These are phyloP conservation scores for Hetaerina americana DNA, from an alignment of 1,140 invertebrate species.

Conservation along the genomic window DNA sequence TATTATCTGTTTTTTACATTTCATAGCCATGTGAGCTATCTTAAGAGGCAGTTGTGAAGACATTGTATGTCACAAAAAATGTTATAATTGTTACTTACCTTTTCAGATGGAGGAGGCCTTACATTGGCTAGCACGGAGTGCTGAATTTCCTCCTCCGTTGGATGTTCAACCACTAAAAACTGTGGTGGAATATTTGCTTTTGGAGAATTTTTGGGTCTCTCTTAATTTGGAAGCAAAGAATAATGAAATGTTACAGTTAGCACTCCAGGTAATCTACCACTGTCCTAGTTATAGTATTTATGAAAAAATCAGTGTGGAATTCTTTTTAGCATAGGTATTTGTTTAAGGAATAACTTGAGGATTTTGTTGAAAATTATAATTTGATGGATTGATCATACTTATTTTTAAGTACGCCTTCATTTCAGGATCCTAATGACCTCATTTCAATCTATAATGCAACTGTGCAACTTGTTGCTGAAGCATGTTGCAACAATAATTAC, in stretches of 20 bases:
- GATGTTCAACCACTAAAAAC: not conserved
- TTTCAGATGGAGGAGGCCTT: not conserved
- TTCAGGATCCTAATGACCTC: not conserved
- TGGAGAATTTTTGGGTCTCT: not conserved
- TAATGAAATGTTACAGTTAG: not conserved
- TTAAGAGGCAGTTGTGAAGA: too few species aligned
- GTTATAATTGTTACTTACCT: too few species aligned
- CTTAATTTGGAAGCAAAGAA: not conserved
- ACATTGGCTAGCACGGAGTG: not conserved
- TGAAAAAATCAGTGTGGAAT: too few species aligned
- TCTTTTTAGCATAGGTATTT: too few species aligned
- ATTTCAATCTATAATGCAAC: not conserved
- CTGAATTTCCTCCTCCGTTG: not conserved
- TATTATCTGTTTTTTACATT: too few species aligned
- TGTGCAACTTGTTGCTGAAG: not conserved
- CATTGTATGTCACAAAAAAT: too few species aligned
- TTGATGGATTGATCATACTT: not conserved
- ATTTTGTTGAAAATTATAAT: too few species aligned
- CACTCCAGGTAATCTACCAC: not conserved
- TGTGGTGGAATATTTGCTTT: not conserved
- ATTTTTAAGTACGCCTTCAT: not conserved
- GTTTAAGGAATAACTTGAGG: too few species aligned
- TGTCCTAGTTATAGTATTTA: not conserved
- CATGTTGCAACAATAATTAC: not conserved
- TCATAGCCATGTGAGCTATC: too few species aligned